These are phyloP conservation scores for Agrochola lota DNA, from an alignment of 2,888 invertebrate species.

Conservation along the genomic window DNA sequence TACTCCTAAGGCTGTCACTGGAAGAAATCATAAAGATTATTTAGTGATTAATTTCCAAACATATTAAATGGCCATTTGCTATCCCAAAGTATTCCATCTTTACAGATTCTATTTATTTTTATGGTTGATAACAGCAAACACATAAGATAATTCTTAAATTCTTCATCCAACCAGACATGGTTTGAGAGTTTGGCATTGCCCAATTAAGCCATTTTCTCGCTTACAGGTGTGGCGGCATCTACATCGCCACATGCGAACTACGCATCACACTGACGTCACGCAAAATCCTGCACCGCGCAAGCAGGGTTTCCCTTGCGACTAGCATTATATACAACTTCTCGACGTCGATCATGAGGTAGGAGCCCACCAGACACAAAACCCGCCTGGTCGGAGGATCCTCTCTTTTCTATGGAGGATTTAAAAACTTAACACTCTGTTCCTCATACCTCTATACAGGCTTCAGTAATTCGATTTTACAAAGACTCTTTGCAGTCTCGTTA, in stretches of 20 bases:
- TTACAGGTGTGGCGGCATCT: not conserved
- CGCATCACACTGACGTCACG: too few species aligned
- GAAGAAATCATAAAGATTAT: slow-evolving; percentile 21
- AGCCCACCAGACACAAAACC: too few species aligned
- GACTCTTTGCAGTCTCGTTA: not conserved
- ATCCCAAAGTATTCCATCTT: not conserved
- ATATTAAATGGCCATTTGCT: not conserved
- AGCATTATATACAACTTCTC: too few species aligned
- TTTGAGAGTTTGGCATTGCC: not conserved
- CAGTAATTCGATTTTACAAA: not conserved
- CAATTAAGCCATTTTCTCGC: not conserved
- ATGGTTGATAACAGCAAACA: not conserved
- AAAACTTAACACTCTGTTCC: too few species aligned
- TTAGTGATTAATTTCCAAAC: not conserved
- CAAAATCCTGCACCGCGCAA: too few species aligned
- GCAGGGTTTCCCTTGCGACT: too few species aligned
- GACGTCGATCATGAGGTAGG: too few species aligned
- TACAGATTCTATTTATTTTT: not conserved
- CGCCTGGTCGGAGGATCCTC: too few species aligned
- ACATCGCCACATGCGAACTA: too few species aligned
- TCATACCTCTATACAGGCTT: too few species aligned
- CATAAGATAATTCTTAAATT: not conserved
- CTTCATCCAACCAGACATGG: not conserved
- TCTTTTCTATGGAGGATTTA: too few species aligned
- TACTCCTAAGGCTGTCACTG: slow-evolving; percentile 83